These are phyloP conservation scores for Diplazon laetatorius DNA, from an alignment of 2,888 invertebrate genomes.

Conservation along the genomic window DNA sequence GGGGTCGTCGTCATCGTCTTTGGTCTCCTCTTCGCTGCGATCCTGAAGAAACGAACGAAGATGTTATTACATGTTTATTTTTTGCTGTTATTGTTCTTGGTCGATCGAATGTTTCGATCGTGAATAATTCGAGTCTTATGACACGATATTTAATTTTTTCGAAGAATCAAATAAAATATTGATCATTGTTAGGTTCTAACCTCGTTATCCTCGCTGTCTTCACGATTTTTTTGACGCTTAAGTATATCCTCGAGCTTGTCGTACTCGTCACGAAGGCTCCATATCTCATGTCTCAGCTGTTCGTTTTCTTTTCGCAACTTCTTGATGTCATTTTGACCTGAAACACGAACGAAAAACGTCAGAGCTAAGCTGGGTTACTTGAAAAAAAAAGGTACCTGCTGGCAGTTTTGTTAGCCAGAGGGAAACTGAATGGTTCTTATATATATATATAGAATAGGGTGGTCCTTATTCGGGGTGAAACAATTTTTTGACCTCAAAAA, in stretches of 20 bases:
- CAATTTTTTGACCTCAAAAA: too few relatives aligned
- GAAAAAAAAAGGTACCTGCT: background rate
- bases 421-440: slow-evolving; percentile 5
- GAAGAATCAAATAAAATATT: background rate
- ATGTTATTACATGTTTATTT: background rate
- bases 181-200: slow-evolving; percentile 65
- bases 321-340: slow-evolving; percentile 95
- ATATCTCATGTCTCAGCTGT: slow-evolving; percentile 93
- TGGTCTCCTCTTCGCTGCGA: slow-evolving; percentile 75
- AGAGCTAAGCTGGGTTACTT: slow-evolving; percentile 10
- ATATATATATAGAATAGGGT: background rate
- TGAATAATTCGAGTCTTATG: too few relatives aligned
- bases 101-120: too few relatives aligned
- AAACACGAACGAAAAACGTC: slow-evolving; percentile 29
- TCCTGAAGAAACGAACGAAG: slow-evolving; percentile 65
- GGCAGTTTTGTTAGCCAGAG: slow-evolving; percentile 22
- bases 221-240: slow-evolving; percentile 81
- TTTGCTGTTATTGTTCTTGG: too few relatives aligned
- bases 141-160: background rate
- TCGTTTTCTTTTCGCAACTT: slow-evolving; percentile 94
- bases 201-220: slow-evolving; percentile 79
- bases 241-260: slow-evolving; percentile 92
- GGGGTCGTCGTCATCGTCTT: slow-evolving; percentile 59
- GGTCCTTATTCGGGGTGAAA: too few relatives aligned
- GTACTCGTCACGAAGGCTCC: slow-evolving; percentile 93